Evolutionary conservation across 2,797 vertebrate genomes (phyloP).

Genomic region (Enoplosus armatus): DNA sequence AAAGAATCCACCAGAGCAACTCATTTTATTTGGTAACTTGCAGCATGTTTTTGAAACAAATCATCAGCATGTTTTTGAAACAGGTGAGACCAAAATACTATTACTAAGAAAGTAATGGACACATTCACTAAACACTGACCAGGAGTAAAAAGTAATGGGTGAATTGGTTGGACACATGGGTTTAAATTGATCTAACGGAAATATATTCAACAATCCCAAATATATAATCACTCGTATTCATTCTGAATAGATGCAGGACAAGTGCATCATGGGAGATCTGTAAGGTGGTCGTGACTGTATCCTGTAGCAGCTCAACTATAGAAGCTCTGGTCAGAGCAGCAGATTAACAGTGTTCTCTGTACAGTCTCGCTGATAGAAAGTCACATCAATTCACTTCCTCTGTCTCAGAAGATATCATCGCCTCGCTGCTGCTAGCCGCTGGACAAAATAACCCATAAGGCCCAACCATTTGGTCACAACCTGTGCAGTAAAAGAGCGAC

Average conservation of each 20-base stretch:
- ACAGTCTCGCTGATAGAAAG: constrained; percentile 38
- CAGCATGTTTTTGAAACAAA: background rate
- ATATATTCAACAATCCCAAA: background rate
- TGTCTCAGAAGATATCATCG: constrained; percentile 58
- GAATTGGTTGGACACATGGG: background rate
- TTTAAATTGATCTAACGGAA: background rate
- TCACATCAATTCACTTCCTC: constrained; percentile 57
- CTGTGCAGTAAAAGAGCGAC: constrained; percentile 52
- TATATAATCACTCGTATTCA: background rate
- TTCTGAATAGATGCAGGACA: background rate
- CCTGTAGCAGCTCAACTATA: constrained; percentile 17
- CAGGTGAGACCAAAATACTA: background rate
- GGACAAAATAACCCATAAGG: constrained; percentile 65
- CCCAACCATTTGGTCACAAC: constrained; percentile 57
- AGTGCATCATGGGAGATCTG: background rate
- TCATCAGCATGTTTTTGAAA: background rate
- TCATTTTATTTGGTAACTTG: no score
- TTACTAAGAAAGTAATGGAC: background rate
- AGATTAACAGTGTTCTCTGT: constrained; percentile 36
- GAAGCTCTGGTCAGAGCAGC: constrained; percentile 13
- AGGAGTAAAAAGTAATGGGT: background rate
- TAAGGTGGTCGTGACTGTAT: background rate
- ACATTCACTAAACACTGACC: background rate
- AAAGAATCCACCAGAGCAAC: background rate
- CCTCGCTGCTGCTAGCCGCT: constrained; percentile 38